A percentile compares a stretch with the other conserved stretches of the same genome.
These are phyloP conservation scores for Reticulitermes speratus DNA, from an alignment of 1,140 invertebrate species.

Conservation along the genomic window DNA sequence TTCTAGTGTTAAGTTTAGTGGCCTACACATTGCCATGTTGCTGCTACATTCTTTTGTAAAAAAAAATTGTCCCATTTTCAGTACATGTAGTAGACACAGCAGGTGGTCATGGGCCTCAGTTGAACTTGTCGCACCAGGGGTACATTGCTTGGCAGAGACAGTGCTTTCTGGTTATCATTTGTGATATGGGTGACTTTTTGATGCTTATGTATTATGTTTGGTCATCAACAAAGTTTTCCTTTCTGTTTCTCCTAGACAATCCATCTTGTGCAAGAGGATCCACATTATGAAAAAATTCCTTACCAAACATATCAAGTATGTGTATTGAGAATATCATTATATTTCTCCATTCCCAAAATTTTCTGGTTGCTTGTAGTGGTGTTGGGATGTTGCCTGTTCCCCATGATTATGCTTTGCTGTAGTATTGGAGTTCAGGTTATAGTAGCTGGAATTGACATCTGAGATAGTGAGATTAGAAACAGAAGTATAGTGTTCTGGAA, in stretches of 20 bases:
- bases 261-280: slow-evolving; percentile 51
- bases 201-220: background rate
- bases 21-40: no score
- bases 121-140: background rate
- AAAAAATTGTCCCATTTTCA: no score
- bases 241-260: slow-evolving; percentile 46
- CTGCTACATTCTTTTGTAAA: no score
- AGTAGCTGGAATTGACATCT: no score
- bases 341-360: slow-evolving; percentile 31
- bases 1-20: no score
- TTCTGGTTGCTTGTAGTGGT: background rate
- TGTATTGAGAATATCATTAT: slow-evolving; percentile 29
- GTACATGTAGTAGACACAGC: no score
- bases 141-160: background rate
- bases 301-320: slow-evolving; percentile 50
- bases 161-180: slow-evolving; percentile 7
- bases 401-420: background rate
- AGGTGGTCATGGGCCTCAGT: background rate
- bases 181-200: background rate
- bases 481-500: no score
- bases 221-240: slow-evolving; percentile 33
- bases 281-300: slow-evolving; percentile 52
- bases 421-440: background rate
- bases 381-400: background rate
- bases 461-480: no score